A percentile compares a stretch with the other conserved stretches of the same genome.
Conservation (phyloP, 2,797 vertebrate genomes). For the Tapera naevia region DNA sequence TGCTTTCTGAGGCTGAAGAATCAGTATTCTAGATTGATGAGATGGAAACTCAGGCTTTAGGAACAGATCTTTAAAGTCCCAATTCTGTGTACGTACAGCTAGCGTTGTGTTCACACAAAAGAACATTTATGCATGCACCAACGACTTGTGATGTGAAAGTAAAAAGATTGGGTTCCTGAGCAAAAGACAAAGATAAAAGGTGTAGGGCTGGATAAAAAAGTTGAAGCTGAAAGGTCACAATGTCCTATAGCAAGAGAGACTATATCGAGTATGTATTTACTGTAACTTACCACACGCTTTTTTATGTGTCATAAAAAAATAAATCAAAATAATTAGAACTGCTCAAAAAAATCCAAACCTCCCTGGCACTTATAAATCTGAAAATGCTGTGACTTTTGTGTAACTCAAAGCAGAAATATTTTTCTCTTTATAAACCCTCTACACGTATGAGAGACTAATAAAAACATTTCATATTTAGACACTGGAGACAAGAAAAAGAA, state of each 20-base stretch:
- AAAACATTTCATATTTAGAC: neutral
- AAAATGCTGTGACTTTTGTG: neutral
- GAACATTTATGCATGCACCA: neutral
- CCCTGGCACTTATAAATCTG: neutral
- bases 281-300: rapidly evolving
- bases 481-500: neutral
- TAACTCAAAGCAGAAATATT: neutral
- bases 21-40: neutral
- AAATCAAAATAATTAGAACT: neutral
- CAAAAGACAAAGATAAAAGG: neutral
- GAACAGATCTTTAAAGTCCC: neutral
- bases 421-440: neutral
- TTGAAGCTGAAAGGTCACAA: neutral
- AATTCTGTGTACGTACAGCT: neutral
- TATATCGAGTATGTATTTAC: neutral
- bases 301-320: neutral
- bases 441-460: neutral
- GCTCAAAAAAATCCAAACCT: neutral
- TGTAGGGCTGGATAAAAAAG: neutral
- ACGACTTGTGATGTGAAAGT: neutral
- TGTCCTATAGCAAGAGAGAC: neutral
- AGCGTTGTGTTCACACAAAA: neutral
- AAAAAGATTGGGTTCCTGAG: neutral
- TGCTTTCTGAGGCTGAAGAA: neutral
- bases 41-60: neutral